Evolutionary conservation across 2,888 invertebrate species (phyloP).

Genomic region (Lasioglossum oenotherae): DNA sequence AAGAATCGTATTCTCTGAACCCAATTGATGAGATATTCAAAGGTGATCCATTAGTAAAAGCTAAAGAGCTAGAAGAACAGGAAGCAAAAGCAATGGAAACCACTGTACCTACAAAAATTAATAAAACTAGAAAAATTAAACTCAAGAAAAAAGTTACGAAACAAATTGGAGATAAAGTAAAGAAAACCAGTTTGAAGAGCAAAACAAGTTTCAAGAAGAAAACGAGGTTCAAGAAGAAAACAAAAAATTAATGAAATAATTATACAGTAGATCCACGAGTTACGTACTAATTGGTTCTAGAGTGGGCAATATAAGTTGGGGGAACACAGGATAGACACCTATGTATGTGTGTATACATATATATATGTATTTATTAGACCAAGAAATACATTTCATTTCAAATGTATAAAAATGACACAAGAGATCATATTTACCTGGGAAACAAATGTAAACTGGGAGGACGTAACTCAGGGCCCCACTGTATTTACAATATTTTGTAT

Average conservation of each 20-base stretch:
- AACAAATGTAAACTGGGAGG: no score
- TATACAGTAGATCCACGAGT: background rate
- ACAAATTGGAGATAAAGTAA: conserved; percentile 31
- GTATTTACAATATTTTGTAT: conserved; percentile 3
- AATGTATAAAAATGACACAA: no score
- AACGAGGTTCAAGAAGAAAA: conserved; percentile 69
- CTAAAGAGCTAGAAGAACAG: conserved; percentile 84
- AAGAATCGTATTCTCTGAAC: conserved; percentile 90
- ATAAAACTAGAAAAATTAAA: conserved; percentile 37
- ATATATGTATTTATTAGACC: no score
- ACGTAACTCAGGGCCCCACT: background rate
- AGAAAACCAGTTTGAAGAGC: conserved; percentile 74
- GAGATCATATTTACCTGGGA: no score
- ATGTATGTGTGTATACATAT: background rate
- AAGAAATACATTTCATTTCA: no score
- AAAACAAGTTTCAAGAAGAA: conserved; percentile 75
- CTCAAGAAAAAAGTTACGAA: conserved; percentile 58
- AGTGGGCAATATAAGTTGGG: no score
- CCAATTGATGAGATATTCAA: conserved; percentile 91
- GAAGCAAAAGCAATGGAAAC: conserved; percentile 39
- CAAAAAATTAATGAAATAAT: conserved; percentile 66
- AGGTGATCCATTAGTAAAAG: conserved; percentile 87
- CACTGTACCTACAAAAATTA: background rate
- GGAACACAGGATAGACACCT: no score
- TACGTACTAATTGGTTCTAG: background rate